Percentiles rank a stretch among this genome's conserved stretches.
These are phyloP conservation scores for Gorsachius magnificus DNA, from an alignment of 2,797 vertebrate genomes.

Conservation along the genomic window DNA sequence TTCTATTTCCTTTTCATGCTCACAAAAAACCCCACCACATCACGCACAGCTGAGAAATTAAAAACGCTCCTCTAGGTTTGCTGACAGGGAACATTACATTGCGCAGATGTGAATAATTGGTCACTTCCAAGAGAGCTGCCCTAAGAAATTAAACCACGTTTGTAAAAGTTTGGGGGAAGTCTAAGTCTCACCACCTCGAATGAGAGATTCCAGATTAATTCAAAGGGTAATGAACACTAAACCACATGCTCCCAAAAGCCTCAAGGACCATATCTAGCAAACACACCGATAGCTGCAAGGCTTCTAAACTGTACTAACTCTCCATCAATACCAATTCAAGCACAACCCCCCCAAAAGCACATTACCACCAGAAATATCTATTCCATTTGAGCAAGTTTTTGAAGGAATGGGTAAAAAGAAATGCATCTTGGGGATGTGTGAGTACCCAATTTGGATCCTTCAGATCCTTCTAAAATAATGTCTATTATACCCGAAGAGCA, in stretches of 20 bases:
- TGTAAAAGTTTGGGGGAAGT: neutral
- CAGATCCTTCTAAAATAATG: neutral
- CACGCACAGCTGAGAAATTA: neutral
- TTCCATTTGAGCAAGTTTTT: neutral
- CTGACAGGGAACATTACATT: neutral
- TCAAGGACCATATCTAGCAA: neutral
- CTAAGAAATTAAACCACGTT: neutral
- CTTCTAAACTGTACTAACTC: neutral
- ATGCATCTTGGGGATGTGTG: neutral
- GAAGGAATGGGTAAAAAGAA: neutral
- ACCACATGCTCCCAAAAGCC: neutral
- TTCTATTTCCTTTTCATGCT: neutral
- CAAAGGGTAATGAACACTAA: neutral
- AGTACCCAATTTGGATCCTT: neutral
- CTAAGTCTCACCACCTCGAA: neutral
- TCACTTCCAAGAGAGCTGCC: neutral
- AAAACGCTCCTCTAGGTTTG: neutral
- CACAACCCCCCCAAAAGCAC: neutral
- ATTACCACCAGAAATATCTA: neutral
- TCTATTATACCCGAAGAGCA: rapidly evolving
- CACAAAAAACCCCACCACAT: neutral
- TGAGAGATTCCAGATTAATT: neutral
- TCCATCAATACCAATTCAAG: neutral
- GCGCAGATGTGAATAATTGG: neutral
- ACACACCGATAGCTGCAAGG: neutral